Evolutionary conservation across 2,113 vertebrate genomes (phyloP), one percentile per base, ranked within the genome.

Genomic region (Serinus canaria): DNA sequence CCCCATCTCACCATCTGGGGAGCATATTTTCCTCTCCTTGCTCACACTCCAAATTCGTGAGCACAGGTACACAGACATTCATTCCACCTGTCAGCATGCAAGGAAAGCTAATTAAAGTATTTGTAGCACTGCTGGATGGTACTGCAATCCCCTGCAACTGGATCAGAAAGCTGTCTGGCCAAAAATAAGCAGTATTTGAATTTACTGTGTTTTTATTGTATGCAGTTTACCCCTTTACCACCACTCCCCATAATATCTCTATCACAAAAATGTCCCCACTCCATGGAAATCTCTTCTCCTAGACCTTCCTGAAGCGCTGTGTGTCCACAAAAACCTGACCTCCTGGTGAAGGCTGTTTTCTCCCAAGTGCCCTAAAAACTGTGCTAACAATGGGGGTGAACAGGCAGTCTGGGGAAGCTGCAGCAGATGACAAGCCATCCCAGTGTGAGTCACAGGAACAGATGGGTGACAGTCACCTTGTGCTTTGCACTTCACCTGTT

Each of bases 381-480:
- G 7, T 13, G 60, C 9, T 23, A 47, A n/a, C 1, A 0, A 8
- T 3, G 3, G 13, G 39, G 11, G 13, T 16, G 35, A 13, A 20
- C 49, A 24, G 39, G 9, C 63, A 11, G n/a, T 43, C 23, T 9
- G 55, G 25, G 52, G 15, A 46, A 0, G 1, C 60, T 9, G 37
- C 41, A 31, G 68, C 64, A 19, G 49, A 44, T 70, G 4, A 84
- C 35, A 22, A 53, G 35, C 58, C 23, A 50, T 22, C 43, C 55
- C 18, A 31, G 1, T 0, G 12, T 0, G 1, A 50, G 47, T 2
- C 0, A 0, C 47, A 70, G 37, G 18, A 64, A 56, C 2, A 62
- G 52, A 28, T 7, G 39, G 39, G 37, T 30, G 28, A 50, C 83
- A 49, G 60, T n/a, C 33, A 39, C 74, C 46, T 50, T 2, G 41